These are phyloP conservation scores for Myiozetetes cayanensis DNA, from an alignment of 2,113 vertebrate species.

Conservation along the genomic window DNA sequence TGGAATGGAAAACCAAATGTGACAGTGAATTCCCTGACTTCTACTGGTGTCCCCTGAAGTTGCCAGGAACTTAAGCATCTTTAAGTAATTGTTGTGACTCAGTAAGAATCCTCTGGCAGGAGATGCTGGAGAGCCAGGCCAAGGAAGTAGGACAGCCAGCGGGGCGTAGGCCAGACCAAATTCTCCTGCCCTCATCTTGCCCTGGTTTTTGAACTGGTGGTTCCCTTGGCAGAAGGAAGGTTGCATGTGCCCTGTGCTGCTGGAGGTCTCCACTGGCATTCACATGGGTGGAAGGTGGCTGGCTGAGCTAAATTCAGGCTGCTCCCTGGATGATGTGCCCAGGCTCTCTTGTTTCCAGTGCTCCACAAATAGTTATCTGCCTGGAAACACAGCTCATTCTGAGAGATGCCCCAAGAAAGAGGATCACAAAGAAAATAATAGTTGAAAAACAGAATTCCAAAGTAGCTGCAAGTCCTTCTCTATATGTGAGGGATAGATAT, in stretches of 20 bases:
- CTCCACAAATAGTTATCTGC: not conserved
- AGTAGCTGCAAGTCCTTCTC: not conserved
- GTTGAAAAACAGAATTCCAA: not conserved
- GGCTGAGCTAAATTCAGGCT: not conserved
- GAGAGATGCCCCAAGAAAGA: not conserved
- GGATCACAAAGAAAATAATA: not conserved
- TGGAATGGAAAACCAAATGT: not conserved
- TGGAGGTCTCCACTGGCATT: not conserved
- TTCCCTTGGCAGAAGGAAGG: not conserved
- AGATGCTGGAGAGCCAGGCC: not conserved
- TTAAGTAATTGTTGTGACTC: slow-evolving; percentile 56
- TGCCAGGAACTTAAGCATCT: slow-evolving; percentile 51
- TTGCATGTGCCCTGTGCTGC: not conserved
- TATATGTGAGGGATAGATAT: not conserved
- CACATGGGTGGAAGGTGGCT: not conserved
- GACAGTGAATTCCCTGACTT: slow-evolving; percentile 18
- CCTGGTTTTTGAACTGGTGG: not conserved
- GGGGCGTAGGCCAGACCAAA: not conserved
- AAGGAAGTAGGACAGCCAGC: slow-evolving; percentile 10
- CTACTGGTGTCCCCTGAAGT: not conserved
- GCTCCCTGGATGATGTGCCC: not conserved
- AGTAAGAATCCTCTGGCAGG: slow-evolving; percentile 35
- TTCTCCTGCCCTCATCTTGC: slow-evolving; percentile 9
- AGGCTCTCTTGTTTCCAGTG: not conserved
- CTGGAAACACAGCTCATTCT: not conserved